Evolutionary conservation across 2,113 vertebrate species (phyloP).

Genomic region (Arothron firmamentum): DNA sequence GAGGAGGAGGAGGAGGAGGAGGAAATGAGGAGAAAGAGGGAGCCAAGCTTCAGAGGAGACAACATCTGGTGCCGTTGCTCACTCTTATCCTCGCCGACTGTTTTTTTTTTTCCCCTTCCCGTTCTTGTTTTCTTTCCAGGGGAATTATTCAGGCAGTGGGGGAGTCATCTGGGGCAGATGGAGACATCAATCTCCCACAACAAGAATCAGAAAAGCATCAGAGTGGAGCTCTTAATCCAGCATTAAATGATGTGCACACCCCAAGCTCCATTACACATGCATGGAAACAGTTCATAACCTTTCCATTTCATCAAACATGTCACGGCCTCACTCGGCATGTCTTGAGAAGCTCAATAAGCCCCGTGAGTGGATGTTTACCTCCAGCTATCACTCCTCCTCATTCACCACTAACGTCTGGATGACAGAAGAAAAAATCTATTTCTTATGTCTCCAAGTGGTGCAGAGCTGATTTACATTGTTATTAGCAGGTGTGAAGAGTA

Average conservation of each 20-base stretch:
- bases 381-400: constrained; percentile 20
- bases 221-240: constrained; percentile 16
- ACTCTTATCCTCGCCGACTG: constrained; percentile 6
- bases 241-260: constrained; percentile 8
- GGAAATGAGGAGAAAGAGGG: constrained; percentile 6
- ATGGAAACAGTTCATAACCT: constrained; percentile 24
- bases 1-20: not conserved
- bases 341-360: no score
- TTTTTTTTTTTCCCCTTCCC: constrained; percentile 18
- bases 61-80: constrained; percentile 48
- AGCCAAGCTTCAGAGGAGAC: constrained; percentile 17
- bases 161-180: constrained; percentile 47
- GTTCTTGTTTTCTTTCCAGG: constrained; percentile 61
- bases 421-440: constrained; percentile 14
- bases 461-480: no score
- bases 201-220: constrained; percentile 37
- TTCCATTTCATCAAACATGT: constrained; percentile 7
- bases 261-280: not conserved
- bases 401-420: constrained; percentile 30
- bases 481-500: constrained; percentile 2
- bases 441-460: constrained; percentile 2
- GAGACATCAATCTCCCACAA: constrained; percentile 61
- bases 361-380: constrained; percentile 42
- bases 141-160: constrained; percentile 42
- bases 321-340: not conserved